Evolutionary conservation across 2,888 invertebrate genomes (phyloP), one percentile per base, ranked within the genome.

Genomic region (Beris morrisii): DNA sequence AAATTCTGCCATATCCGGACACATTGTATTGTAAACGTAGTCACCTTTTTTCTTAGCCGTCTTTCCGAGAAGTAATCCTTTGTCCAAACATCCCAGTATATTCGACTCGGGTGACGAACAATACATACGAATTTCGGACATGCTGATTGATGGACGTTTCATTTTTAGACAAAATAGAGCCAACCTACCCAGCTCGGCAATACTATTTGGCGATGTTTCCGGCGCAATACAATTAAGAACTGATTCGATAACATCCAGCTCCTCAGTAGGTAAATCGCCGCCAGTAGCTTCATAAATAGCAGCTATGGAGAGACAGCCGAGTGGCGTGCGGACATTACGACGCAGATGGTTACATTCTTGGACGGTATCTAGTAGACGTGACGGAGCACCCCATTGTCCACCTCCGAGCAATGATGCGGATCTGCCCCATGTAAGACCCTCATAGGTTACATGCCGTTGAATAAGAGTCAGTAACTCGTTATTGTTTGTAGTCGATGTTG

Each of bases 101-200:
- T 77, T 76, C 4, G 81, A 76, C 50, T 81, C 80, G 5, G 80
- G 75, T 2, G 79, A 78, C 7, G 82, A 81, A 55, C 81, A 80
- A 67, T 78, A 78, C 68, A 81, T 78, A 59, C 82, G 75, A n/a
- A 84, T 77, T 71, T 84, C 84, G 1, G 81, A 75, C 69, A 83
- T 81, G 4, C 82, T 82, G 72, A 84, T 83, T 67, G 79, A 80
- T 56, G 82, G 81, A 50, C 82, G 77, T 56, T 79, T 81, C 69
- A 81, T 81, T 71, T 83, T 81, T 43, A 84, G 74, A 38, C 82
- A 82, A 50, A 82, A 81, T 48, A 85, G 72, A 2, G 83, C 80
- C 52, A 84, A 74, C 69, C 83, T 81, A 3, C 84, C 84, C 69
- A 84, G 80, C 71, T 84, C 84, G 52, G 84, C 82, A 22, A 84